Evolutionary conservation across 2,797 vertebrate species (phyloP).

Genomic region (Parauchenoglanis ngamensis): DNA sequence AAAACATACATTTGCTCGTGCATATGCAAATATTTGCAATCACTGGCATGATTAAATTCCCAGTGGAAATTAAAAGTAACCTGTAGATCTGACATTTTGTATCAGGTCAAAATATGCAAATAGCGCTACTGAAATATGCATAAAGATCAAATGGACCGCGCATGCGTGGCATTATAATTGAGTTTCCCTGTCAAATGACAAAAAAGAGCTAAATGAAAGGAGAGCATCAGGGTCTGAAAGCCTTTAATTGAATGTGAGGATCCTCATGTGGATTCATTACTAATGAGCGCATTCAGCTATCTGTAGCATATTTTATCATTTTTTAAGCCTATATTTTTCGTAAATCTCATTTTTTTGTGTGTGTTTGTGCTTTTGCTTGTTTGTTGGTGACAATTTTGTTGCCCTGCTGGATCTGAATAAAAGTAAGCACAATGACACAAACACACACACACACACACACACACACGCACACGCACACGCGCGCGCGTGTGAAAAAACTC

Average conservation of each 20-base stretch:
- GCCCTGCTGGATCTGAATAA: conserved; percentile 69
- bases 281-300: conserved; percentile 71
- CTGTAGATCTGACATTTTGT: neutral
- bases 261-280: conserved; percentile 74
- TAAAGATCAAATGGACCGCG: conserved; percentile 56
- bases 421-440: neutral
- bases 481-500: conserved; percentile 2
- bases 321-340: conserved; percentile 68
- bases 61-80: neutral
- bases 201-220: conserved; percentile 77
- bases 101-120: neutral
- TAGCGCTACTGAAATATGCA: neutral
- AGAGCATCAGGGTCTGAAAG: conserved; percentile 67
- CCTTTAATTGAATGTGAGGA: conserved; percentile 81
- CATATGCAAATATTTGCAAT: no score
- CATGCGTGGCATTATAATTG: conserved; percentile 75
- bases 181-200: conserved; percentile 71
- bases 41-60: neutral
- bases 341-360: conserved; percentile 75
- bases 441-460: conserved; percentile 38
- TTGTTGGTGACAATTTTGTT: conserved; percentile 80
- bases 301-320: conserved; percentile 60
- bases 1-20: neutral
- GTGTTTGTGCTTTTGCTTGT: conserved; percentile 70
- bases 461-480: conserved; percentile 61